Conservation (phyloP, 2,113 vertebrate genomes). For the Anseranas semipalmata region DNA sequence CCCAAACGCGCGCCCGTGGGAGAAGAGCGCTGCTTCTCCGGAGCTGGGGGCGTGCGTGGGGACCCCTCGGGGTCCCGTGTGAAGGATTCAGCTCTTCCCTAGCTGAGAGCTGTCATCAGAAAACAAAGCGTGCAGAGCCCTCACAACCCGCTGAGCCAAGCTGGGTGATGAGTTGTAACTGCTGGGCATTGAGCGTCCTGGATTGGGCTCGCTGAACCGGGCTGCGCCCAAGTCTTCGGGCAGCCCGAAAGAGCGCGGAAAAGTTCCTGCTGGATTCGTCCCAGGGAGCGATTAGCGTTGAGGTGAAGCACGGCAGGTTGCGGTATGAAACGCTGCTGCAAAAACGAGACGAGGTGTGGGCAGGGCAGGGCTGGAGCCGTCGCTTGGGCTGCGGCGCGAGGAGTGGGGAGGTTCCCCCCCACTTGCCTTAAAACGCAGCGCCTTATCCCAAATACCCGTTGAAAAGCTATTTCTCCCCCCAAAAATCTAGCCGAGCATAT, state of each 20-base stretch:
- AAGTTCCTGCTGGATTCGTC: neutral
- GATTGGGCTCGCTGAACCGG: neutral
- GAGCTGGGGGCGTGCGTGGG: neutral
- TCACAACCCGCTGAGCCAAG: neutral
- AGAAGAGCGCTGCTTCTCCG: neutral
- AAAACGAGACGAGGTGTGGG: neutral
- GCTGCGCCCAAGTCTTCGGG: neutral
- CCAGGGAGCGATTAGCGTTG: rapidly evolving
- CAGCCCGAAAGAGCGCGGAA: rapidly evolving
- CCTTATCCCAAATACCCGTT: neutral
- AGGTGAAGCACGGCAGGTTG: neutral
- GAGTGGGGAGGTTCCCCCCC: neutral
- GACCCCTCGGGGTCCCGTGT: neutral
- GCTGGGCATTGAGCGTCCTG: neutral
- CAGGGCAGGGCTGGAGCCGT: neutral
- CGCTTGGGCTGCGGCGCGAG: neutral
- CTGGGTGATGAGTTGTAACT: neutral
- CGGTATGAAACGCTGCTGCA: too few relatives aligned
- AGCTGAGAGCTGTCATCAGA: neutral
- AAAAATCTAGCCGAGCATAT: too few relatives aligned
- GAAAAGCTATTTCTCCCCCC: neutral
- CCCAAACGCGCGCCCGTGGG: neutral
- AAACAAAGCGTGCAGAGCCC: neutral
- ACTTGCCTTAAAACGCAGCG: neutral
- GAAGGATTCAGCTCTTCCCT: neutral